Evolutionary conservation across 2,797 vertebrate genomes (phyloP), one percentile per base, ranked within the genome.

Genomic region (Macroramphosus scolopax): DNA sequence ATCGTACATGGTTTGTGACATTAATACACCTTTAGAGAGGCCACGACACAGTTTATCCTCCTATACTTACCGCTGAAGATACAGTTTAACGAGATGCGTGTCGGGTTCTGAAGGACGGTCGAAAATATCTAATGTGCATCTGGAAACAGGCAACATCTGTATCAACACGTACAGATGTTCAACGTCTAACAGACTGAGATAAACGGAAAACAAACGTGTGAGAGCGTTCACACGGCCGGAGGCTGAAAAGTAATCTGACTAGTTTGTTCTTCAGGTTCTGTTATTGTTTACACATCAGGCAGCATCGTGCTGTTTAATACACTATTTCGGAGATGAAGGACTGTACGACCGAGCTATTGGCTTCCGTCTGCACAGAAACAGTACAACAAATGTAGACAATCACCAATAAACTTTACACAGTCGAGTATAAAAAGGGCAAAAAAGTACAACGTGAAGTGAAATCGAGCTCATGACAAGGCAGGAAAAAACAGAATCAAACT

Each of bases 1-100:
- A 74, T 36, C 76, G 51, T 63, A 76, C 51, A 56, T 79, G 57
- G 59, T 72, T 62, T 45, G 49, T 71, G 67, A 63, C 64, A 57
- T 47, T 50, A 51, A 62, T 55, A 80, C 68, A 64, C 39, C 45
- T 65, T 61, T 40, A 55, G 59, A 72, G 54, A 68, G 61, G 56
- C 46, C 51, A 81, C 63, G 55, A 63, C 53, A 80, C 45, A 56
- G 38, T 50, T 47, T 49, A 43, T 47, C 72, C 51, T 51, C 38
- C 43, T 55, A 39, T 33, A 30, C 35, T 66, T 42, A 52, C 56
- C 55, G 49, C 31, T 47, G 37, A 58, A 62, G 33, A 58, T 49
- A 47, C 31, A 67, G 24, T 43, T 47, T 49, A 17, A 46, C 9
- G 28, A 46, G 48, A 46, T 48, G 49, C 44, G 48, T 45, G 51